These are phyloP conservation scores for Choloepus hoffmanni DNA, from an alignment of 2,113 vertebrate genomes.

Conservation along the genomic window DNA sequence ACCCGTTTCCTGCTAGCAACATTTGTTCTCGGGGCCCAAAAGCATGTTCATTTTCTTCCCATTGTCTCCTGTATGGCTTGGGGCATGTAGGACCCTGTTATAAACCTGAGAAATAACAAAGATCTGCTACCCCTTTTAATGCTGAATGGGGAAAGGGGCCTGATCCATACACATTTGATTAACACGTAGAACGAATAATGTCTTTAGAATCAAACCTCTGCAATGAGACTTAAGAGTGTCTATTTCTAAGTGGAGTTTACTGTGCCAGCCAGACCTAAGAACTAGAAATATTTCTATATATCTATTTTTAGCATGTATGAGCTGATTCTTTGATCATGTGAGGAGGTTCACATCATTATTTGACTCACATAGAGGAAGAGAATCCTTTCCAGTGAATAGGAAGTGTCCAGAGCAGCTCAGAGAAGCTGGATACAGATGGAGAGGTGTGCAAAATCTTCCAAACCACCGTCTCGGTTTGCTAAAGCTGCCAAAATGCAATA, in stretches of 20 bases:
- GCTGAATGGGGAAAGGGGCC: background rate
- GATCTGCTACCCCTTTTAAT: background rate
- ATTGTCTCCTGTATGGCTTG: background rate
- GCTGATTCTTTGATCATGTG: background rate
- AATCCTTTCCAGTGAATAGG: background rate
- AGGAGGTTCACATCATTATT: background rate
- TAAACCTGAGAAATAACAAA: constrained; percentile 19
- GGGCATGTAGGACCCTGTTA: background rate
- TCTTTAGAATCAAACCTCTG: background rate
- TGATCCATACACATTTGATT: background rate
- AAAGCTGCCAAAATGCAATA: too few relatives aligned
- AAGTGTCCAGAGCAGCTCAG: background rate
- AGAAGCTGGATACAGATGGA: background rate
- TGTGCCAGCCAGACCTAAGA: background rate
- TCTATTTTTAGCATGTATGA: background rate
- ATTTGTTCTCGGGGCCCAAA: background rate
- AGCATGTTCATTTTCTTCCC: background rate
- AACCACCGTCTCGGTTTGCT: too few relatives aligned
- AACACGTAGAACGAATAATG: background rate
- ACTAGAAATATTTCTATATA: background rate
- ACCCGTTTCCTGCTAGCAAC: background rate
- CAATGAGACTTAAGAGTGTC: background rate
- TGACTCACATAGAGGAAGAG: background rate
- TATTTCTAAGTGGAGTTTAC: background rate
- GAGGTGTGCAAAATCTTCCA: background rate